Evolutionary conservation across 35 echinoderm and acorn worm species (phyloP), one percentile per base, ranked within the genome.

Genomic region (Diadema setosum): DNA sequence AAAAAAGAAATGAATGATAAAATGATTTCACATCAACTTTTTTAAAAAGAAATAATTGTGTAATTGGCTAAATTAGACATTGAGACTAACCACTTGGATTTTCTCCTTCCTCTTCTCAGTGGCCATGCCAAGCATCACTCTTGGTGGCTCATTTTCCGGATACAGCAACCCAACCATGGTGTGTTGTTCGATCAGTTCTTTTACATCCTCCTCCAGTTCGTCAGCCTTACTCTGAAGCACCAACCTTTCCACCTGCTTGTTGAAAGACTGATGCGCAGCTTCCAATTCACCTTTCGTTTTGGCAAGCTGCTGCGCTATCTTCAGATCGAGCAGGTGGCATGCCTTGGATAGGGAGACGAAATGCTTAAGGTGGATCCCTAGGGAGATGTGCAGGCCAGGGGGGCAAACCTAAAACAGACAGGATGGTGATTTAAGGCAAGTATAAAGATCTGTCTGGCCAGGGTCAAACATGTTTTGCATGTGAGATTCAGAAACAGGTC

Each of bases 401-500:
- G 52, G 82, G 49, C 82, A 84, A 1, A 84, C 55, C 82, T 84
- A 36, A 59, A 32, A 29, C 26, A 76, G 21, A 76, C 36, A 18
- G 70, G 36, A 76, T 9, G 27, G 29, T 5, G 17, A 70, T 11
- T 11, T 0, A 70, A 70, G 29, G 27, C 36, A 76, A 76, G 34
- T 76, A 76, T 76, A 39, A 42, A 39, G 70, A 76, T 76, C 70
- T 76, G 70, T 76, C 70, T 76, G 70, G 34, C 70, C 70, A 76
- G 70, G 36, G 8, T 76, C 70, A 76, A 76, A 39, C 70, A 76
- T 76, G 70, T 42, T 24, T 15, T 76, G 42, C 70, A 42, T 76
- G 70, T 76, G 70, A 76, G 35, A 76, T 76, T 76, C 70, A 76
- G 70, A 76, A 76, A 76, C 70, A 76, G 70, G 70, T 76, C 70